Percentiles rank a stretch among this genome's conserved stretches.
Conservation (phyloP, 2,888 invertebrate genomes). For the Hirtodrosophila confusa region DNA sequence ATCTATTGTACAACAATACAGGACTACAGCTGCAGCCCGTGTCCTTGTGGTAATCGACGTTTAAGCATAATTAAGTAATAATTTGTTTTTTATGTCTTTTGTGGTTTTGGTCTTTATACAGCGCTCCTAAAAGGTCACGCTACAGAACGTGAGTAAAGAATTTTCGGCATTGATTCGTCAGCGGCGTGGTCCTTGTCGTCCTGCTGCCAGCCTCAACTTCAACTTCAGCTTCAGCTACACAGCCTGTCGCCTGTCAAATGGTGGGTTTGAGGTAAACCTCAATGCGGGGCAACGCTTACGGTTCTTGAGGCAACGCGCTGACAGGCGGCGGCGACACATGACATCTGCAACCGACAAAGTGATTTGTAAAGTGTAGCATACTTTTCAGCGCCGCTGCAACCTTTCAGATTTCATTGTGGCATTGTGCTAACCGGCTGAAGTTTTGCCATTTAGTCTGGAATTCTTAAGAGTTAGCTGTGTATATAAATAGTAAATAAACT, state of each 20-base stretch:
- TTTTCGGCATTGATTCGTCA: constrained; percentile 8
- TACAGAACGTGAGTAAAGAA: constrained; percentile 1
- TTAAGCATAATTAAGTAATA: constrained; percentile 76
- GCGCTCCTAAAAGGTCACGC: constrained; percentile 5
- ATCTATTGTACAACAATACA: constrained; percentile 27
- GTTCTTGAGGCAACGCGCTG: constrained; percentile 42
- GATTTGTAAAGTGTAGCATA: constrained; percentile 47
- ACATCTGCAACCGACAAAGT: constrained; percentile 51
- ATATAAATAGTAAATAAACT: background rate
- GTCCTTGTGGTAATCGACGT: constrained; percentile 55
- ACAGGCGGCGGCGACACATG: constrained; percentile 48
- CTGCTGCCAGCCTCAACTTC: constrained; percentile 5
- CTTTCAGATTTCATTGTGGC: constrained; percentile 5
- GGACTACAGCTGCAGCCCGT: constrained; percentile 11
- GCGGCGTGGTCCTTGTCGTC: constrained; percentile 9
- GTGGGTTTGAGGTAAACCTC: constrained; percentile 53
- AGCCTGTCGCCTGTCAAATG: constrained; percentile 38
- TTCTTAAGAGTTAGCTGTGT: constrained; percentile 8
- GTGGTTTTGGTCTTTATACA: constrained; percentile 1
- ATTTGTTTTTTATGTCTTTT: constrained; percentile 44
- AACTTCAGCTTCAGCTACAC: constrained; percentile 9
- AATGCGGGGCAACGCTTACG: constrained; percentile 36
- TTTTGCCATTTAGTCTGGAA: constrained; percentile 2
- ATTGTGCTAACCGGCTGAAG: constrained; percentile 11
- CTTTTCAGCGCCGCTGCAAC: constrained; percentile 23